Conservation (phyloP, 2,797 vertebrate species). For the Otus scops region DNA sequence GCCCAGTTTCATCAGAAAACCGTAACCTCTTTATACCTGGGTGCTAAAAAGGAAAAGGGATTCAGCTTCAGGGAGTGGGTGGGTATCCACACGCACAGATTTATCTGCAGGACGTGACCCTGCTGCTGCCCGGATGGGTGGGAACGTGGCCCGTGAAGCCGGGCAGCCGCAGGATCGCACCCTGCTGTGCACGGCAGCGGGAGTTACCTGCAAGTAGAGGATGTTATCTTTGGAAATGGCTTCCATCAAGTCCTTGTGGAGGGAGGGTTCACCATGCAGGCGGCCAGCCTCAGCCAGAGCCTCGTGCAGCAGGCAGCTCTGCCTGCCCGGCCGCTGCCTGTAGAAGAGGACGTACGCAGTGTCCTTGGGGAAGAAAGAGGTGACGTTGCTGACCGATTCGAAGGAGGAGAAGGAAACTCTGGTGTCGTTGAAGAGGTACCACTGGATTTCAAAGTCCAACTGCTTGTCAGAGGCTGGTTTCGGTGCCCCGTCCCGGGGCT, state of each 20-base stretch:
- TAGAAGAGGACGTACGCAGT: constrained; percentile 83
- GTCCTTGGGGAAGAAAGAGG: constrained; percentile 83
- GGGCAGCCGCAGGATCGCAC: accelerated
- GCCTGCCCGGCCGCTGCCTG: constrained; percentile 57
- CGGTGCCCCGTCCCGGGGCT: not conserved
- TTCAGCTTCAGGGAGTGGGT: not conserved
- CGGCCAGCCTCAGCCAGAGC: not conserved
- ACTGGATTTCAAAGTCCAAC: constrained; percentile 75
- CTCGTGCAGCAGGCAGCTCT: not conserved
- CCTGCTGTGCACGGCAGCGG: not conserved
- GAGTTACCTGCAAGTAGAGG: constrained; percentile 80
- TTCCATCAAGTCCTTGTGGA: constrained; percentile 82
- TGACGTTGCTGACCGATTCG: constrained; percentile 80
- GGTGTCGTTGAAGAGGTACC: constrained; percentile 85
- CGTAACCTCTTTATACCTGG: not conserved
- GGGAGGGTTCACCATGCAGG: constrained; percentile 55
- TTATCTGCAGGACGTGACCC: not conserved
- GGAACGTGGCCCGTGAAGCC: accelerated
- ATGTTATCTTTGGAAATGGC: constrained; percentile 84
- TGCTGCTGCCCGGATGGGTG: not conserved
- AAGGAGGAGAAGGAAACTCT: constrained; percentile 84
- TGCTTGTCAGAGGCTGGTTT: constrained; percentile 10
- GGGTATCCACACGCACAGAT: accelerated
- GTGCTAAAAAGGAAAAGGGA: not conserved
- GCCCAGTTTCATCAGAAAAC: not conserved